Base-by-base conservation (phyloP, 2,888 invertebrate species). In the Acanthosepion esculentum region DNA sequence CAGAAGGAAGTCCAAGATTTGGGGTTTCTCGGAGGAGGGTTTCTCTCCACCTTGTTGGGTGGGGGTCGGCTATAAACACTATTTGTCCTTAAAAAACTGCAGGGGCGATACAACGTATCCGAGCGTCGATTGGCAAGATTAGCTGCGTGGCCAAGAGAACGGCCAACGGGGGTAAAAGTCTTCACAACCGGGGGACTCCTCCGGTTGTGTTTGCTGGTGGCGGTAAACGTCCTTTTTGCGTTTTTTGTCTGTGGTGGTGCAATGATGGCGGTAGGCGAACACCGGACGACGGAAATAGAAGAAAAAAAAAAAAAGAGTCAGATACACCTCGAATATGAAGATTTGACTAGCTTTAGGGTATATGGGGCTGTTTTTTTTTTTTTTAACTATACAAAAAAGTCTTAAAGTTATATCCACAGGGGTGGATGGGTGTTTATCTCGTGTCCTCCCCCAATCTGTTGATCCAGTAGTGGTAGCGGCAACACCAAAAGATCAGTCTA, bases 111-210 rank as follows among this genome's bases (percentile, higher is more conserved):
- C 78, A 33, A 78, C 33, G 78, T 78, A 33, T 78, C 78, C n/a
- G 33, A 33, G n/a, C 78, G 78, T 78, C n/a, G 78, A n/a, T 18
- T 78, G 78, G n/a, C n/a, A 78, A 78, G 78, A n/a, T n/a, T 78
- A 78, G 78, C 78, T 78, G 78, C 78, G 78, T 78, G 78, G 78
- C 78, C 78, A 78, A 78, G 78, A n/a, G 78, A 78, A 78, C n/a
- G 78, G 78, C 78, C 78, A 33, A 78, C 78, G n/a, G n/a, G 78
- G n/a, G 78, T 78, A 78, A 78, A 78, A 78, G 78, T 78, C 78
- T 78, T 78, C 78, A 78, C 78, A 78, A 78, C 78, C 78, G 78
- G 78, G 78, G 78, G 78, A 78, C 78, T 78, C 78, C 78, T 78
- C 78, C 78, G 78, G 78, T 78, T 78, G 78, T 78, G 78, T 78